A percentile compares a stretch with the other conserved stretches of the same genome.
These are phyloP conservation scores for Deroplatys truncata DNA, from an alignment of 2,888 invertebrate species.

Conservation along the genomic window DNA sequence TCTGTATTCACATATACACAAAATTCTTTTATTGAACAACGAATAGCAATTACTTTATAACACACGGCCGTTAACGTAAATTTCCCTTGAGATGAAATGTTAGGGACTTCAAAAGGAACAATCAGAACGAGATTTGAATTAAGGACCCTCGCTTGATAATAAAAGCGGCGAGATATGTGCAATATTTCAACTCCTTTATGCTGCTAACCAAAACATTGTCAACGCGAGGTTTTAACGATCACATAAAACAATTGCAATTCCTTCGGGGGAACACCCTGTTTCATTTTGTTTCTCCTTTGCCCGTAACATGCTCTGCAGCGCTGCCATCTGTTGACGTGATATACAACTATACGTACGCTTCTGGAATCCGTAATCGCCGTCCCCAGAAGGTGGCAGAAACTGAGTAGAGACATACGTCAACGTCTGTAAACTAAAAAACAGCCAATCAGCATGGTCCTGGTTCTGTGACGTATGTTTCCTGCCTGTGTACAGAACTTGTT, in stretches of 20 bases:
- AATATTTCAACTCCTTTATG: no score
- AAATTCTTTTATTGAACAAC: no score
- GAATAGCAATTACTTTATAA: no score
- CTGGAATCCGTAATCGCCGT: not conserved
- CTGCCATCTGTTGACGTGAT: not conserved
- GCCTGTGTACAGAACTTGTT: no score
- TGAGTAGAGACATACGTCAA: not conserved
- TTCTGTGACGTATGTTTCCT: no score
- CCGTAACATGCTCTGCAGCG: not conserved
- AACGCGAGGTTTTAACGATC: not conserved
- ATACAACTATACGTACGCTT: not conserved
- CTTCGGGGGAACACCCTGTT: not conserved
- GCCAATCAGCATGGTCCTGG: no score
- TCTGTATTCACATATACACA: no score
- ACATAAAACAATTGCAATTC: not conserved
- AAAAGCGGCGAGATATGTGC: not conserved
- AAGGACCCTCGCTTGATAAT: not conserved
- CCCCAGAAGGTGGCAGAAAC: not conserved
- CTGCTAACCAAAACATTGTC: not conserved
- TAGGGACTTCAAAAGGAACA: no score
- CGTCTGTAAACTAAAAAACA: no score
- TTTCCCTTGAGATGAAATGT: no score
- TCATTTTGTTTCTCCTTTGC: not conserved
- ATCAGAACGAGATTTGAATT: not conserved
- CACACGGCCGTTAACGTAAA: no score